Conservation (phyloP, 2,797 vertebrate species). For the Anolis apletophallus region DNA sequence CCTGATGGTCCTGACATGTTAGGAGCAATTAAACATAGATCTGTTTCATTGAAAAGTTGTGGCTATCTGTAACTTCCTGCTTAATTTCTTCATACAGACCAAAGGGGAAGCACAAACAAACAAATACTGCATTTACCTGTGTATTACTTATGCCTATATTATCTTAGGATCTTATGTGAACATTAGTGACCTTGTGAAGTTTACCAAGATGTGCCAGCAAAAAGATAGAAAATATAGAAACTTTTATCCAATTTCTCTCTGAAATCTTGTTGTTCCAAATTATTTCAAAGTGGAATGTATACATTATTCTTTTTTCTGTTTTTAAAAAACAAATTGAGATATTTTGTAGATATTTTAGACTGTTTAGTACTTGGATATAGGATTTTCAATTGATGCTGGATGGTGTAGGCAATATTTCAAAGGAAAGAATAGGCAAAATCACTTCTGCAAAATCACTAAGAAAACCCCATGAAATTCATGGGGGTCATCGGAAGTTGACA, state of each 20-base stretch:
- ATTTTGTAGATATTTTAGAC: neutral
- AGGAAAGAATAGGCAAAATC: too few relatives aligned
- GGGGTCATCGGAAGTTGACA: too few relatives aligned
- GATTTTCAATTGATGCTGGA: too few relatives aligned
- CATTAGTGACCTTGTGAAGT: conserved; percentile 48
- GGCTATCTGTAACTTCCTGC: neutral
- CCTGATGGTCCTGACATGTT: too few relatives aligned
- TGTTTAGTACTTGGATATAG: neutral
- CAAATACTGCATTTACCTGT: neutral
- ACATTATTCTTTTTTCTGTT: neutral
- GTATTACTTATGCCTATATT: neutral
- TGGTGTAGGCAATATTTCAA: too few relatives aligned
- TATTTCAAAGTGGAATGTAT: neutral
- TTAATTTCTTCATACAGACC: neutral
- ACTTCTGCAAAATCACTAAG: too few relatives aligned
- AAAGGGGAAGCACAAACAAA: neutral
- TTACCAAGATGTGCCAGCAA: conserved; percentile 48
- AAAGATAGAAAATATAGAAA: neutral
- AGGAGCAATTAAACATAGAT: neutral
- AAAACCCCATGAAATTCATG: too few relatives aligned
- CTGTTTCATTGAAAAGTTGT: neutral
- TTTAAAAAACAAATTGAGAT: too few relatives aligned
- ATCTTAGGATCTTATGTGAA: neutral
- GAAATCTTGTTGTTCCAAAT: neutral
- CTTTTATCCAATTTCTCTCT: neutral